These are phyloP conservation scores for Caenorhabditis wallacei DNA, from an alignment of 2,888 invertebrate species.

Conservation along the genomic window DNA sequence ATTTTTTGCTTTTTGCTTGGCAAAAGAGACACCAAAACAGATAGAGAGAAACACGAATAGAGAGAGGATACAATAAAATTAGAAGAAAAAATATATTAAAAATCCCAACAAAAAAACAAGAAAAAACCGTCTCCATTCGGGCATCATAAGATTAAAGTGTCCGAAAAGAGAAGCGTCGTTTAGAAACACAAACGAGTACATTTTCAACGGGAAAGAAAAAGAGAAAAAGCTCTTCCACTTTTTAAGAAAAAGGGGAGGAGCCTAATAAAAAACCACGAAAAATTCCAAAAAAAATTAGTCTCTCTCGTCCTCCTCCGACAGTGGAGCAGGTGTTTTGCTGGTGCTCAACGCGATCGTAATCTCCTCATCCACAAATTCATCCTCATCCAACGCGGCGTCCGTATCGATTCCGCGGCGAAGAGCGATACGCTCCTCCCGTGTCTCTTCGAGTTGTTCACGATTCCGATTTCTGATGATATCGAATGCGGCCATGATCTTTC, in stretches of 20 bases:
- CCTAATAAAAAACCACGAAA: conserved; percentile 2
- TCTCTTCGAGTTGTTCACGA: conserved; percentile 59
- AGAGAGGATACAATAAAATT: background rate
- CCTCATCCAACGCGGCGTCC: conserved; percentile 64
- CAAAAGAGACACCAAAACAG: conserved; percentile 23
- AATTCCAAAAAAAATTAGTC: conserved; percentile 48
- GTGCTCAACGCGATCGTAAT: conserved; percentile 80
- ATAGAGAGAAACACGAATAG: background rate
- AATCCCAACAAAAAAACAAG: background rate
- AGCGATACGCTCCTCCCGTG: conserved; percentile 65
- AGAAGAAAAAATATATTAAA: conserved; percentile 12
- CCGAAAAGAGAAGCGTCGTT: conserved; percentile 65
- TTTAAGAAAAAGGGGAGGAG: conserved; percentile 10
- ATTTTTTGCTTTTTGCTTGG: background rate
- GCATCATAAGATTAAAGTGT: conserved; percentile 66
- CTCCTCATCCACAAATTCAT: conserved; percentile 80
- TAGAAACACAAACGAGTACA: conserved; percentile 57
- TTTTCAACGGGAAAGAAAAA: conserved; percentile 14
- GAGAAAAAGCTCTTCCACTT: conserved; percentile 10
- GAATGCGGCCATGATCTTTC: conserved; percentile 79
- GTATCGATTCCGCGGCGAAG: conserved; percentile 76
- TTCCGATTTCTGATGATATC: conserved; percentile 73
- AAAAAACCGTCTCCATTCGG: conserved; percentile 61
- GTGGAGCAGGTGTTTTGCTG: conserved; percentile 70
- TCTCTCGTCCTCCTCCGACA: conserved; percentile 69